phyloP scores from a whole-genome alignment of 1,140 invertebrate genomes.

The Polypedilum pembai region DNA sequence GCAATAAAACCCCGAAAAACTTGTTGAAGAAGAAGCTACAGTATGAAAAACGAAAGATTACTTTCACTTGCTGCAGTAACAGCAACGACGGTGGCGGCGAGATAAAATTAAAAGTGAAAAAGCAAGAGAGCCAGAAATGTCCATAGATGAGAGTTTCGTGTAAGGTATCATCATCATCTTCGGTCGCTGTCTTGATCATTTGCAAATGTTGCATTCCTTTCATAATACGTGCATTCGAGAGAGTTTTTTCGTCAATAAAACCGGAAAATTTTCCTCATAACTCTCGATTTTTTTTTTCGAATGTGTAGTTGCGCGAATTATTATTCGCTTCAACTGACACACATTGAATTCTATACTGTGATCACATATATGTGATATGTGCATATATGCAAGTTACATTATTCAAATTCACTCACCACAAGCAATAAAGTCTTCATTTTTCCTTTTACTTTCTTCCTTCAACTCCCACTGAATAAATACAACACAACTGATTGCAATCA shows the following conservation, averaged over 20 bases:
- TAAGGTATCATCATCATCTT: background rate
- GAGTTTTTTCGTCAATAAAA: too few species aligned
- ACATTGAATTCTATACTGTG: background rate
- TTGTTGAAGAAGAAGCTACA: background rate
- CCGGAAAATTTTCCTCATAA: background rate
- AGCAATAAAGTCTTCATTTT: background rate
- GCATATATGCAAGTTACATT: background rate
- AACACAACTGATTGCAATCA: background rate
- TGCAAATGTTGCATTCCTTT: background rate
- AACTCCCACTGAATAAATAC: background rate
- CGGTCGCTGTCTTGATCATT: background rate
- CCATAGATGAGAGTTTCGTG: background rate
- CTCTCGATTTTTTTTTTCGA: background rate
- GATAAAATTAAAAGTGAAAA: background rate
- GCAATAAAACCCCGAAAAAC: background rate
- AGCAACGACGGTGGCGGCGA: background rate
- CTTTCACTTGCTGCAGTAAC: background rate
- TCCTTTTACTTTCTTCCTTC: background rate
- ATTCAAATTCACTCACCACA: background rate
- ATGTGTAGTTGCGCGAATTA: background rate
- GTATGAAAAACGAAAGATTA: conserved; percentile 7
- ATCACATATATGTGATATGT: background rate
- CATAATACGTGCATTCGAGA: background rate
- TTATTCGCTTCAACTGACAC: background rate
- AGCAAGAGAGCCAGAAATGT: background rate